Percentiles rank a stretch among this genome's conserved stretches.
phyloP scores from a whole-genome alignment of 2,113 vertebrate species.

The Synchiropus splendidus region DNA sequence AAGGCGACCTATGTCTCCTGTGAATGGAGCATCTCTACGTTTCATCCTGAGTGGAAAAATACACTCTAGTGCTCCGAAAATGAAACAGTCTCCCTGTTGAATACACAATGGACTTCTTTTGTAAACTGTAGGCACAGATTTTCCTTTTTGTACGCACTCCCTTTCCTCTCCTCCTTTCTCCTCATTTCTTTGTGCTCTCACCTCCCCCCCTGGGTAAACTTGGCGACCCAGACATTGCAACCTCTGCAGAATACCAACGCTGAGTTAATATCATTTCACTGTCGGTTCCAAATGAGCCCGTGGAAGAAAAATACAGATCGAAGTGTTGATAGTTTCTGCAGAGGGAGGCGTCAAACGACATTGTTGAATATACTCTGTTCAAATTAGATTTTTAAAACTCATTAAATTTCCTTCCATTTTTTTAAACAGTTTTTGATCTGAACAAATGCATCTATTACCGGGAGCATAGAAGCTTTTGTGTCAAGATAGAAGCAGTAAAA shows the following conservation, averaged over 20 bases:
- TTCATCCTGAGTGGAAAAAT: conserved; percentile 16
- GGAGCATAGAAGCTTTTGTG: too few species aligned
- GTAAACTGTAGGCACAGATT: conserved; percentile 14
- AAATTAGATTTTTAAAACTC: not conserved
- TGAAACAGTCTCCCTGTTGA: conserved; percentile 19
- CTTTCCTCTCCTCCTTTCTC: conserved; percentile 1
- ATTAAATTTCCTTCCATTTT: not conserved
- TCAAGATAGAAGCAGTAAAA: too few species aligned
- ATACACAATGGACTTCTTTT: conserved; percentile 18
- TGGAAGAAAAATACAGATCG: conserved; percentile 13
- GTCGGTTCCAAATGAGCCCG: conserved; percentile 17
- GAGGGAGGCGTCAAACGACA: not conserved
- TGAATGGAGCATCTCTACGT: conserved; percentile 3
- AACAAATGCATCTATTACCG: not conserved
- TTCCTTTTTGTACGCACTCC: not conserved
- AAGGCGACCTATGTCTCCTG: conserved; percentile 4
- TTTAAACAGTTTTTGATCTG: not conserved
- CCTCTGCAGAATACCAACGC: conserved; percentile 38
- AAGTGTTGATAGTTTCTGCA: conserved; percentile 15
- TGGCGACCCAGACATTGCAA: conserved; percentile 20
- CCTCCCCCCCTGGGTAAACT: conserved; percentile 10
- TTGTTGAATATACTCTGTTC: not conserved
- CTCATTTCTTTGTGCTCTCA: conserved; percentile 2
- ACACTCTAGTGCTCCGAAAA: conserved; percentile 21
- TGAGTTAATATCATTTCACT: conserved; percentile 16